A percentile compares a stretch with the other conserved stretches of the same genome.
Evolutionary conservation across 2,888 invertebrate species (phyloP).

Genomic region (Cataglyphis rosenhaueri): DNA sequence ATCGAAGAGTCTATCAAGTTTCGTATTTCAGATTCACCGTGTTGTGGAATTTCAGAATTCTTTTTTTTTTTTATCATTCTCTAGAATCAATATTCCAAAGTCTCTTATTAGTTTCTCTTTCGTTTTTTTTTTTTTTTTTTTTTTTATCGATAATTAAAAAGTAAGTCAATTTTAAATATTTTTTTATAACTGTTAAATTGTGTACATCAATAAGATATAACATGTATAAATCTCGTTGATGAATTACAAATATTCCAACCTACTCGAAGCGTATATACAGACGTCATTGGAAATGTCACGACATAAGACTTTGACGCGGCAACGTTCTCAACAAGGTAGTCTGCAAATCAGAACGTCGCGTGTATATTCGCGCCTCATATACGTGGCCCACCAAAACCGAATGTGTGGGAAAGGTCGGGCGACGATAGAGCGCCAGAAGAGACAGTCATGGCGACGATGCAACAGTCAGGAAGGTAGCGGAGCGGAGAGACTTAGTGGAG

Average conservation of each 20-base stretch:
- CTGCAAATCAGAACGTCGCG: conserved; percentile 61
- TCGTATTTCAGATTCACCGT: neutral
- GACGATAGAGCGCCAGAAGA: conserved; percentile 49
- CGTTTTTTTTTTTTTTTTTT: neutral
- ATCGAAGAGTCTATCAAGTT: neutral
- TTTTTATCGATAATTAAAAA: neutral
- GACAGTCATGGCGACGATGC: conserved; percentile 53
- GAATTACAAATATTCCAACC: conserved; percentile 33
- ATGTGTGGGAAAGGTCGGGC: conserved; percentile 18
- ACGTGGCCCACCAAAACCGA: conserved; percentile 14
- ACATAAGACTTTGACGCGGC: conserved; percentile 27
- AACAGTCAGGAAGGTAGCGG: conserved; percentile 64
- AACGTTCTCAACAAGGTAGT: conserved; percentile 28
- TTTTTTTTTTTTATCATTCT: neutral
- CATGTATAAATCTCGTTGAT: conserved; percentile 36
- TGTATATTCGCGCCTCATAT: conserved; percentile 26
- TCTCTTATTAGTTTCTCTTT: neutral
- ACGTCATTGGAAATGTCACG: conserved; percentile 5
- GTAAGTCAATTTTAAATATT: neutral
- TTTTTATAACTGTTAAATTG: neutral
- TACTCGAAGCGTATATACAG: neutral
- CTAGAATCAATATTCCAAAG: neutral
- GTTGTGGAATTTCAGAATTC: neutral
- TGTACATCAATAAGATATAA: no score
- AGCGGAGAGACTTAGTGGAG: conserved; percentile 54